Evolutionary conservation across 2,113 vertebrate genomes (phyloP), one percentile per base, ranked within the genome.

Genomic region (Cryptotis parvus): DNA sequence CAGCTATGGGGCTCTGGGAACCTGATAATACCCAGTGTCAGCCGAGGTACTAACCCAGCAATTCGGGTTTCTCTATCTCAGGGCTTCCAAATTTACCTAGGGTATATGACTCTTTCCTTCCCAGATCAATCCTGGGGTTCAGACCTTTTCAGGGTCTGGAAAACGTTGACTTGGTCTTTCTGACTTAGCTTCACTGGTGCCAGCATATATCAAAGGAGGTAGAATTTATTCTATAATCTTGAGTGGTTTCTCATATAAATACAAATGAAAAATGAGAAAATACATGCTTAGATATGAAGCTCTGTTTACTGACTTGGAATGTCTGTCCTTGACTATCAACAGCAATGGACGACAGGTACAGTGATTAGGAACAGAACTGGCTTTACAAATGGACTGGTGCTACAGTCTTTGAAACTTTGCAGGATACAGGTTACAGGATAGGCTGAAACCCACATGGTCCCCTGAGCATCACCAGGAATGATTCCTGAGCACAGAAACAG

Each of bases 251-350:
- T 89, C 11, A 27, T 12, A 15, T 63, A 24, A 93, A 75, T 43
- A 9, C 72, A 93, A 91, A 76, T 77, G 68, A 79, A 78, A 69
- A 90, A 43, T 33, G 0, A 89, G 76, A 58, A 75, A 61, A 16
- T 6, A 7, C 20, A 61, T 18, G 3, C 2, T 73, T 69, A 55
- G 43, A 29, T 7, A 93, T 85, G 35, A 65, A 86, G 12, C 7
- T n/a, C 15, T 80, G 68, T 43, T 69, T 78, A 55, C 41, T 69
- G 41, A 10, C 65, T 79, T 66, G 33, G 35, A 77, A 43, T 24
- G 26, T 18, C n/a, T n/a, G 37, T 29, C 61, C 39, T 24, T 77
- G 75, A 35, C 31, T 1, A 9, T 14, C 8, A 37, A n/a, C 3
- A 79, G 7, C 4, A 15, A 29, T 52, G 41, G 68, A 15, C 41